phyloP scores from a whole-genome alignment of 2,888 invertebrate genomes.

The Siphonodentalium dalli region DNA sequence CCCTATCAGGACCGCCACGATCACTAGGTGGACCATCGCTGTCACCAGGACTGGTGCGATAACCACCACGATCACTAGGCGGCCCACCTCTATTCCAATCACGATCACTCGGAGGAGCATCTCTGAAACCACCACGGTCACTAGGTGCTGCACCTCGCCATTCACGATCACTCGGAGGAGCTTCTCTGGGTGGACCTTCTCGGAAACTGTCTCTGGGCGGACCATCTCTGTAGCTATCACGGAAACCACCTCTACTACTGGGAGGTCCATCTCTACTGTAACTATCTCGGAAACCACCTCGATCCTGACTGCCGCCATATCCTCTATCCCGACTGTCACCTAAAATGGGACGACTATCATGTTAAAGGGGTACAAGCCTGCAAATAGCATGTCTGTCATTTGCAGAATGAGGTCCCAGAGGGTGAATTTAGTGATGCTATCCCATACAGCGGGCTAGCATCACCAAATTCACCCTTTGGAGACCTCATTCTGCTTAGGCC shows the following conservation, averaged over 20 bases:
- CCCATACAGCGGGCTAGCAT: too few species aligned
- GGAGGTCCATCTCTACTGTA: slow-evolving; percentile 30
- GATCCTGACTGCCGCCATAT: slow-evolving; percentile 18
- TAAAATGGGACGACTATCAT: slow-evolving; percentile 24
- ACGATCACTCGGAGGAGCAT: slow-evolving; percentile 9
- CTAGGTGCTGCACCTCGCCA: slow-evolving; percentile 61
- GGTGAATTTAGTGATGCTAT: too few species aligned
- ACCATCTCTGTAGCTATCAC: slow-evolving; percentile 32
- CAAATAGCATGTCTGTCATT: too few species aligned
- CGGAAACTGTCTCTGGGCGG: slow-evolving; percentile 54
- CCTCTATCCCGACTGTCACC: slow-evolving; percentile 17
- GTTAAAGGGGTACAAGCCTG: too few species aligned
- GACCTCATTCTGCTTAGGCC: too few species aligned
- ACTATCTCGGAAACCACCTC: slow-evolving; percentile 22
- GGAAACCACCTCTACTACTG: slow-evolving; percentile 17
- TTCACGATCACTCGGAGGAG: neutral
- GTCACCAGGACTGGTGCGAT: slow-evolving; percentile 12
- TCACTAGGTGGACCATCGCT: slow-evolving; percentile 10
- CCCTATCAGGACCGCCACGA: slow-evolving; percentile 14
- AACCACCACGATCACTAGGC: slow-evolving; percentile 12
- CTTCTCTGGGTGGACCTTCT: too few species aligned
- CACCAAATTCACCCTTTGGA: too few species aligned
- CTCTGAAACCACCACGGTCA: slow-evolving; percentile 23
- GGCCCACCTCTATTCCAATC: slow-evolving; percentile 18
- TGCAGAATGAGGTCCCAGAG: too few species aligned